These are phyloP conservation scores for Ploceus nigricollis DNA, from an alignment of 2,113 vertebrate genomes.

Conservation along the genomic window DNA sequence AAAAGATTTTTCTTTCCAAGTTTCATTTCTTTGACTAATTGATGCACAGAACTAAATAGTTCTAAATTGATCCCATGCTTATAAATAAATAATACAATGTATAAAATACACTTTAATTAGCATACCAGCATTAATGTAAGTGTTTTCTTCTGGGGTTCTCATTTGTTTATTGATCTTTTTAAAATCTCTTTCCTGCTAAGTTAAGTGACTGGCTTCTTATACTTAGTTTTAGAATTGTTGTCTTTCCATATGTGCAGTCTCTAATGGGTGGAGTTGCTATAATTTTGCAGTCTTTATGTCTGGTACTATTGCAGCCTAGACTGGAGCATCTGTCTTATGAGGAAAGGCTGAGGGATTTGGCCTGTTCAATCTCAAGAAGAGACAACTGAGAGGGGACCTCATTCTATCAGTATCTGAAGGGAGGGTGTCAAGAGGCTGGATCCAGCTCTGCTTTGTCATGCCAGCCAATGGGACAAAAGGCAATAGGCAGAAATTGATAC, in stretches of 20 bases:
- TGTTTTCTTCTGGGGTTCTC: not conserved
- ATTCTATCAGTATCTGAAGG: not conserved
- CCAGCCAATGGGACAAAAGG: not conserved
- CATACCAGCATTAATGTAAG: not conserved
- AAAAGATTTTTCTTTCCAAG: not conserved
- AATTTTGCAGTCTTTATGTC: not conserved
- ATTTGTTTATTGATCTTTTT: not conserved
- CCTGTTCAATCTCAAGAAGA: not conserved
- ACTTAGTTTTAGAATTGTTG: not conserved
- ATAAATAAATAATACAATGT: not conserved
- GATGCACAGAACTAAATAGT: not conserved
- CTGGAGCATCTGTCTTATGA: not conserved
- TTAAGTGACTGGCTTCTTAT: not conserved
- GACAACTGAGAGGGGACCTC: not conserved
- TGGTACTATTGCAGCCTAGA: not conserved
- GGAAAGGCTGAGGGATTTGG: not conserved
- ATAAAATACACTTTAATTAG: not conserved
- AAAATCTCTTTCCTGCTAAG: not conserved
- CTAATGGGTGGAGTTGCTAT: not conserved
- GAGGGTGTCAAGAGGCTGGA: not conserved
- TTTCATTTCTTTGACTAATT: not conserved
- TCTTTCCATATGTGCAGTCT: accelerated
- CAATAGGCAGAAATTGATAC: not conserved
- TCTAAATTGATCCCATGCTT: not conserved
- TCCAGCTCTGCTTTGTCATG: not conserved